A percentile compares a stretch with the other conserved stretches of the same genome.
Conservation (phyloP, 2,888 invertebrate species). For the Disparrhopalites patrizii region DNA sequence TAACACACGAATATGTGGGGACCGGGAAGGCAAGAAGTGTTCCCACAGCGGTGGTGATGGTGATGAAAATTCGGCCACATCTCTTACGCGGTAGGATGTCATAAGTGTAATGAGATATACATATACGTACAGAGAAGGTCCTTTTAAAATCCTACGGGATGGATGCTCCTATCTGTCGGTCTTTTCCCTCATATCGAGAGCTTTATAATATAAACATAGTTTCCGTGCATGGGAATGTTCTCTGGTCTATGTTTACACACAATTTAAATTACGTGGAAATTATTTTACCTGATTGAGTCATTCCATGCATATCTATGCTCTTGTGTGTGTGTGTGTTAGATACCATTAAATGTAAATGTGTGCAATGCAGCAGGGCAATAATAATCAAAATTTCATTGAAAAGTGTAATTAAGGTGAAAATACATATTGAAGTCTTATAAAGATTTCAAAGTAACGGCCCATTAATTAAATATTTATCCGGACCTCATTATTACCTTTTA, state of each 20-base stretch:
- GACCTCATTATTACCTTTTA: slow-evolving; percentile 32
- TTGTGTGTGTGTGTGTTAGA: neutral
- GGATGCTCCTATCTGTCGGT: too few species aligned
- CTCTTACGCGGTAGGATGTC: neutral
- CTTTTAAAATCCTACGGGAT: too few species aligned
- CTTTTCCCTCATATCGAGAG: too few species aligned
- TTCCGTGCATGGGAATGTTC: too few species aligned
- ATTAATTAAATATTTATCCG: slow-evolving; percentile 29
- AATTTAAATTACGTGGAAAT: slow-evolving; percentile 25
- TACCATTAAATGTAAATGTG: neutral
- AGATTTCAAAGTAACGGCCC: slow-evolving; percentile 28
- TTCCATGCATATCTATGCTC: neutral
- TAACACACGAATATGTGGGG: neutral
- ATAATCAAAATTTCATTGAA: slow-evolving; percentile 31
- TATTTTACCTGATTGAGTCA: slow-evolving; percentile 25
- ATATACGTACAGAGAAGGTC: neutral
- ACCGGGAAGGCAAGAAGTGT: neutral
- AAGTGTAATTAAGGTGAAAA: slow-evolving; percentile 28
- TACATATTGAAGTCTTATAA: slow-evolving; percentile 19
- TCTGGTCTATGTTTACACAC: slow-evolving; percentile 11
- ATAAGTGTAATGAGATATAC: neutral
- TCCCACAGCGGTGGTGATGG: neutral
- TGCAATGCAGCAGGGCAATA: slow-evolving; percentile 25
- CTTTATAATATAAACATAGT: too few species aligned
- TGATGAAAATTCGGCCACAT: neutral